phyloP scores from a whole-genome alignment of 2,113 vertebrate species.

The Leucopsar rothschildi region DNA sequence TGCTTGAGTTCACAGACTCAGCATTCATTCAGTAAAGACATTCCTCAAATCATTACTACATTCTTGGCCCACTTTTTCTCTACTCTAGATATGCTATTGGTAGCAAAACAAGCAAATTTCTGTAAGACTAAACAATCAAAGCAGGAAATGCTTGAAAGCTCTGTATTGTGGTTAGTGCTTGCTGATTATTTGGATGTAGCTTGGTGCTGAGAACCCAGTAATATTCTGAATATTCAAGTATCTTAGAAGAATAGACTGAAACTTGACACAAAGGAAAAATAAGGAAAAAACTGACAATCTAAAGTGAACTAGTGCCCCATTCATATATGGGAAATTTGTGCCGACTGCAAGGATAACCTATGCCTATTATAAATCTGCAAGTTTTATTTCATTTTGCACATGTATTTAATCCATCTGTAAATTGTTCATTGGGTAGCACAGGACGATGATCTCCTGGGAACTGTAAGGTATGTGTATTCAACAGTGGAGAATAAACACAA shows the following conservation, averaged over 20 bases:
- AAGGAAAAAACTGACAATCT: neutral
- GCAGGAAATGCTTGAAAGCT: neutral
- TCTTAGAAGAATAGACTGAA: neutral
- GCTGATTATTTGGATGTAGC: neutral
- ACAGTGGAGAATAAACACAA: slow-evolving; percentile 78
- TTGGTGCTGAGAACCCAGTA: neutral
- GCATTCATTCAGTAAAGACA: neutral
- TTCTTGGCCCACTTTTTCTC: neutral
- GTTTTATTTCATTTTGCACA: slow-evolving; percentile 69
- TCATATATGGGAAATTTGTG: slow-evolving; percentile 22
- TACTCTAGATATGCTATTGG: neutral
- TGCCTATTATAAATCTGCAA: slow-evolving; percentile 56
- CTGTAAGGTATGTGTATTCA: slow-evolving; percentile 78
- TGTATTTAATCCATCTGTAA: slow-evolving; percentile 73
- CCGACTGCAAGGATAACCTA: slow-evolving; percentile 20
- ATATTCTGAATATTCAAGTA: neutral
- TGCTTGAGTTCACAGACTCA: neutral
- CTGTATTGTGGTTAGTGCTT: neutral
- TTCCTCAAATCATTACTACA: neutral
- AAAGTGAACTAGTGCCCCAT: neutral
- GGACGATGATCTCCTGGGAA: slow-evolving; percentile 63
- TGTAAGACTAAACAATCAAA: neutral
- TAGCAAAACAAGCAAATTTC: neutral
- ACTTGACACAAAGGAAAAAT: neutral
- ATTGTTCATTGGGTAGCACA: slow-evolving; percentile 67